Evolutionary conservation across 2,888 invertebrate species (phyloP).

Genomic region (Biston betularia): DNA sequence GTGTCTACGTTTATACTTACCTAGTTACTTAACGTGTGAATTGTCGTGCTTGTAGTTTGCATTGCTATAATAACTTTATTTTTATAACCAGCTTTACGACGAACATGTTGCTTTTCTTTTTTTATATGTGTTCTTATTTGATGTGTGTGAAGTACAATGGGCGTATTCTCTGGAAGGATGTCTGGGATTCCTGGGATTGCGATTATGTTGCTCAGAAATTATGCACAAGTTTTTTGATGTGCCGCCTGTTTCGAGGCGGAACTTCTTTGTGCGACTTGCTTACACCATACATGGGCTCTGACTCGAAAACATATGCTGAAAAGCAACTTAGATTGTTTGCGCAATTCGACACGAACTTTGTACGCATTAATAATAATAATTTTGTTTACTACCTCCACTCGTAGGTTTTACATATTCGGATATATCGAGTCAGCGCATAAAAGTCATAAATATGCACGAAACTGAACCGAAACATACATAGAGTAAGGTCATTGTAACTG

Average conservation of each 20-base stretch:
- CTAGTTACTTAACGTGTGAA: conserved; percentile 42
- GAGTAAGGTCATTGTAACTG: too few species aligned
- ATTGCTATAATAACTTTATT: conserved; percentile 59
- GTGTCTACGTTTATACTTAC: conserved; percentile 41
- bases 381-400: conserved; percentile 15
- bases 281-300: not conserved
- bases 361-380: not conserved
- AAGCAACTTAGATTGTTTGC: conserved; percentile 1
- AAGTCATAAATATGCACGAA: too few species aligned
- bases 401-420: too few species aligned
- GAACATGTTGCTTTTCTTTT: conserved; percentile 41
- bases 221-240: conserved; percentile 27
- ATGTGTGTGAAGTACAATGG: conserved; percentile 47
- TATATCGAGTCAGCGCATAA: too few species aligned
- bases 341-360: not conserved
- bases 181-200: conserved; percentile 33
- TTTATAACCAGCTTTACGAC: conserved; percentile 60
- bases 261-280: not conserved
- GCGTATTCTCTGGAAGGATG: conserved; percentile 50
- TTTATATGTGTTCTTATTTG: conserved; percentile 50
- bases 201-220: conserved; percentile 35
- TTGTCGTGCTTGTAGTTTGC: conserved; percentile 40
- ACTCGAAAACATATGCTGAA: not conserved
- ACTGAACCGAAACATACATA: too few species aligned
- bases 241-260: conserved; percentile 1